A percentile compares a stretch with the other conserved stretches of the same genome.
These are phyloP conservation scores for Acanthopleura granulata DNA, from an alignment of 2,888 invertebrate species.

Conservation along the genomic window DNA sequence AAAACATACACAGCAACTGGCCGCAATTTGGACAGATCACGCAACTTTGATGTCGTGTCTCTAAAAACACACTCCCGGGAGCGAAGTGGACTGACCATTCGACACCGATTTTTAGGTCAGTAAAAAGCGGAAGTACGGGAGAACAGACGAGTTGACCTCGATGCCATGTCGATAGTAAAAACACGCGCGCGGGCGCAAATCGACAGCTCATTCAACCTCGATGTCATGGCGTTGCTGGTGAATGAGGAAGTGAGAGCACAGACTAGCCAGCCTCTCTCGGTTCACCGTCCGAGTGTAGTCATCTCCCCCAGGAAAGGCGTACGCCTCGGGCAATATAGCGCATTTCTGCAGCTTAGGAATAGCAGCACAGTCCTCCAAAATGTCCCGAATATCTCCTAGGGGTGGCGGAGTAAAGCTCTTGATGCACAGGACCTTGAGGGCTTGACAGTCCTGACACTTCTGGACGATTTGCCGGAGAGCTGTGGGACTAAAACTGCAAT, in stretches of 20 bases:
- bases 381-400: slow-evolving; percentile 37
- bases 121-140: too few relatives aligned
- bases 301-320: slow-evolving; percentile 57
- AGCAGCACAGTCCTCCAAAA: slow-evolving; percentile 44
- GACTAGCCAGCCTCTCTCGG: slow-evolving; percentile 20
- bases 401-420: slow-evolving; percentile 57
- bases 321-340: slow-evolving; percentile 52
- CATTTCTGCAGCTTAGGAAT: slow-evolving; percentile 52
- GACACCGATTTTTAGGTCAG: too few relatives aligned
- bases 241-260: slow-evolving; percentile 34
- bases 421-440: slow-evolving; percentile 49
- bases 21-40: too few relatives aligned
- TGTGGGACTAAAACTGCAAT: slow-evolving; percentile 44
- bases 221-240: slow-evolving; percentile 41
- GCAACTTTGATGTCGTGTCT: too few relatives aligned
- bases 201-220: slow-evolving; percentile 35
- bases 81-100: too few relatives aligned
- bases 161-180: too few relatives aligned
- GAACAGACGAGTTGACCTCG: too few relatives aligned
- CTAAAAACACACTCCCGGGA: too few relatives aligned
- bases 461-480: slow-evolving; percentile 43
- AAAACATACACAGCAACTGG: too few relatives aligned
- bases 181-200: too few relatives aligned
- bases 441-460: slow-evolving; percentile 39
- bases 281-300: slow-evolving; percentile 25